Evolutionary conservation across 1,140 invertebrate genomes (phyloP), one percentile per base, ranked within the genome.

Genomic region (Stegodyphus dumicola): DNA sequence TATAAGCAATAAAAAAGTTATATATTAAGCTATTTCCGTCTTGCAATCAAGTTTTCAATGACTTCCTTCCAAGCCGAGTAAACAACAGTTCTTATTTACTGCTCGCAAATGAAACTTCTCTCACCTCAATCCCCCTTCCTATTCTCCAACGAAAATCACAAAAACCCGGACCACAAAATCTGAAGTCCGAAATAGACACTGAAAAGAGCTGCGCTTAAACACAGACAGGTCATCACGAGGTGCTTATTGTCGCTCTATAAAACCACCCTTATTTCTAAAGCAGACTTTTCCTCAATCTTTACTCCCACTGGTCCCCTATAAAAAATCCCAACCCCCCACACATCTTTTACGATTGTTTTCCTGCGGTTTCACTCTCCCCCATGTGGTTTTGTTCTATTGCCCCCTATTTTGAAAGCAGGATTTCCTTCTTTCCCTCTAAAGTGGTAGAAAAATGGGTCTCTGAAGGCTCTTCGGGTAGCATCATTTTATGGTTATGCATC

Each of bases 401-500:
- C 54, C 69, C 66, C 78, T 51, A 80, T 73, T 80, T 80, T 64
- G 69, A 80, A 80, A 73, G 78, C 78, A 80, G 78, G 78, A 80
- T 80, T 80, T 80, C 78, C 78, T 80, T 51, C 65, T 60, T 7
- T 66, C 11, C 69, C 51, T 33, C 15, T 71, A 71, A 80, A 71
- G 54, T 71, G 18, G 69, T 54, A 64, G 78, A 71, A 56, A 67
- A 83, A 83, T 67, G 33, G 18, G 79, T 75, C 79, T 83, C 79
- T 51, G 49, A 83, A 66, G 79, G 54, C 78, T 73, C 52, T 64
- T 83, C 52, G n/a, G 33, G 53, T 64, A 15, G 78, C 78, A 71
- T 80, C 78, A 69, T 83, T 83, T 83, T 83, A 83, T 75, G 80
- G 80, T 83, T 83, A 83, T 83, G 80, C 80, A 74, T 71, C n/a